Base-by-base conservation (phyloP, 2,113 vertebrate species). In the Tenrec ecaudatus region DNA sequence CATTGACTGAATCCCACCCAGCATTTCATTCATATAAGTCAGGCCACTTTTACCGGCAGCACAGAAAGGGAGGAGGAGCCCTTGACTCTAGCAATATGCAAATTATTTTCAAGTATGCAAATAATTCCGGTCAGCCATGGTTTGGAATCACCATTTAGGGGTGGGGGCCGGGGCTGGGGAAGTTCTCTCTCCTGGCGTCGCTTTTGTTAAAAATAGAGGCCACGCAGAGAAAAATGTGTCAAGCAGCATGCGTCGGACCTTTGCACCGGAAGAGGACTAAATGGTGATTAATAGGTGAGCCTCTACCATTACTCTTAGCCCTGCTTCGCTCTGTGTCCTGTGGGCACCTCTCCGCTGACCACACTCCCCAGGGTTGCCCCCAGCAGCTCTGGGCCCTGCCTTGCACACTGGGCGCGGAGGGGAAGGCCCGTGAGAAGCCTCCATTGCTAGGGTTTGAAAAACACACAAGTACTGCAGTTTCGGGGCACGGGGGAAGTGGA, bases 331-430 rank as follows among this genome's bases (percentile, higher is more conserved):
- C 75, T 14, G 6, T 16, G 66, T 27, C 64, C 62, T 20, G 7
- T 9, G 66, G 11, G 36, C n/a, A 2, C 7, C 62, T 76, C 38
- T 66, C 6, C 53, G 2, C 22, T 38, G 29, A 6, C 1, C n/a
- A 19, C 14, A 0, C 7, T 11, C 22, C 0, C 2, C 1, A 4
- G 29, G 31, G 10, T n/a, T 31, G 62, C 20, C 62, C 66, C 33
- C 2, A 0, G 36, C 40, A 19, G 12, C 29, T 17, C 7, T 73
- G 64, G 27, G 11, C 68, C 10, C 31, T 78, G 27, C 88, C 68
- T 29, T 27, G 4, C 20, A 58, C 68, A 6, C 0, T 57, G 64
- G 10, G 25, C 19, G 0, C 38, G 3, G 8, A 80, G 73, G 5
- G 38, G 71, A 86, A 80, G 43, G 25, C 29, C 3, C 62, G 19